Evolutionary conservation across 2,797 vertebrate genomes (phyloP), one percentile per base, ranked within the genome.

Genomic region (Eutrigla gurnardus): DNA sequence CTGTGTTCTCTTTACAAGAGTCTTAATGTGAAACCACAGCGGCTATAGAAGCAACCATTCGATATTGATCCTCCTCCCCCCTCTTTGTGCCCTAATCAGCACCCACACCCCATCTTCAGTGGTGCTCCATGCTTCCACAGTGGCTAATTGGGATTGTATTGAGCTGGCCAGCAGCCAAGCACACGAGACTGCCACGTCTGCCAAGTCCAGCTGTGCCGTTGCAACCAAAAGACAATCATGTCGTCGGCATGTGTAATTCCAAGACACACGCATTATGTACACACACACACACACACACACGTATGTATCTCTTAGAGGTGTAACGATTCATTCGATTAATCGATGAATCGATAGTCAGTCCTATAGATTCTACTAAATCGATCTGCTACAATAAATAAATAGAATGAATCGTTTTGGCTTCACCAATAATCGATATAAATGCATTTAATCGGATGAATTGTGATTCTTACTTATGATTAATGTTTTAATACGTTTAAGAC

Each of bases 91-190:
- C 68, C 77, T 50, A 73, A 77, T 74, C 50, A 62, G 63, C 68
- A 69, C 75, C 76, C 70, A 73, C 72, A 64, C 40, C 68, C 73
- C 33, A 52, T 80, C 83, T 77, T 82, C 80, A 70, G 65, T 39
- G 70, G 62, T 76, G 68, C 81, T 79, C 77, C 62, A 40, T 62
- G 77, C 82, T 72, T 86, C 85, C 70, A 40, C 70, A 32, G 74
- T 59, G 83, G 84, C 81, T 85, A 84, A 89, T 86, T 81, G 89
- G 77, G 83, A 86, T 92, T 88, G 85, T 88, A 87, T 83, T 74
- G 82, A 88, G 85, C 81, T 88, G 88, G 89, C 85, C 71, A 13
- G 73, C 39, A 77, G 85, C 89, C 90, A 93, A 85, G 67, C 55
- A 45, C 46, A 65, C 62, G 75, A 60, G 59, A 32, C 76, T 73